Conservation (phyloP, 1,140 invertebrate genomes). For the Musca domestica region DNA sequence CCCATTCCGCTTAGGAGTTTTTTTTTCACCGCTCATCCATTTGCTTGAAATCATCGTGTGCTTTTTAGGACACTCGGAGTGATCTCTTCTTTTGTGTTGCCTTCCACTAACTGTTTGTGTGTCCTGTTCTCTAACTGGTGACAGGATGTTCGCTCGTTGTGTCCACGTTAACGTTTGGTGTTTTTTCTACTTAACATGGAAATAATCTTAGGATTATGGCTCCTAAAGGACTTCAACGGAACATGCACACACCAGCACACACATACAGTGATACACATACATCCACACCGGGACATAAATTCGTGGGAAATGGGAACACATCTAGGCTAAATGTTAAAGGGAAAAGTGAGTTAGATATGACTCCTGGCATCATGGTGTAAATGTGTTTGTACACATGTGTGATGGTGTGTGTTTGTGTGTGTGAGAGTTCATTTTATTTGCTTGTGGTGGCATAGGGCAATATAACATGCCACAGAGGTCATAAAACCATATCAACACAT, state of each 20-base stretch:
- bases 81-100: too few species aligned
- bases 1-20: too few species aligned
- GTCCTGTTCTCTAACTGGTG: too few species aligned
- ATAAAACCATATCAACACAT: conserved; percentile 22
- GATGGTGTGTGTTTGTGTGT: neutral
- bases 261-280: conserved; percentile 25
- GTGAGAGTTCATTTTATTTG: neutral
- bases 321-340: conserved; percentile 20
- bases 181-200: neutral
- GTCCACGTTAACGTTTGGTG: too few species aligned
- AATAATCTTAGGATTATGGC: conserved; percentile 21
- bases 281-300: neutral
- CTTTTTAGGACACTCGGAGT: too few species aligned
- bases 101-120: too few species aligned
- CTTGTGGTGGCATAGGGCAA: conserved; percentile 10
- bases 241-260: conserved; percentile 28
- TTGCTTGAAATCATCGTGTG: too few species aligned
- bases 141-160: too few species aligned
- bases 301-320: neutral
- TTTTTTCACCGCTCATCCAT: too few species aligned
- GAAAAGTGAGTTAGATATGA: neutral
- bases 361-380: conserved; percentile 22
- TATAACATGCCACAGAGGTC: conserved; percentile 17
- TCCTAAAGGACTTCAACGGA: conserved; percentile 47
- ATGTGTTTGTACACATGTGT: neutral